phyloP scores from a whole-genome alignment of 2,888 invertebrate genomes.

The Tiliacea citrago region DNA sequence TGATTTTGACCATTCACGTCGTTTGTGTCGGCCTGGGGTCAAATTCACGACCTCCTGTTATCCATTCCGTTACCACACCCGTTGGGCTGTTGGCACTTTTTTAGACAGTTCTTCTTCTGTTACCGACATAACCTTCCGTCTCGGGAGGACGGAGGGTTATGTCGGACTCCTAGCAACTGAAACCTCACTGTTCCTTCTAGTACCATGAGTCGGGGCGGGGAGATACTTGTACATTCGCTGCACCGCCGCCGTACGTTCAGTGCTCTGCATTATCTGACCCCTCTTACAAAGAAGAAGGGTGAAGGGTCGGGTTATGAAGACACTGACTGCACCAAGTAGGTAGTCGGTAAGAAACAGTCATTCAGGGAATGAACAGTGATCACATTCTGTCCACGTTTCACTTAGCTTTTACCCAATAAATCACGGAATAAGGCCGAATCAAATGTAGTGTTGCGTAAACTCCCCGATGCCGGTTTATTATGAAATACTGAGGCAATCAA shows the following conservation, averaged over 20 bases:
- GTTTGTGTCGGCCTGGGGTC: too few species aligned
- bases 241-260: too few species aligned
- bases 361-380: not conserved
- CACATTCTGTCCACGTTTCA: slow-evolving; percentile 17
- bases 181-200: not conserved
- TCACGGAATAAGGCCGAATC: slow-evolving; percentile 25
- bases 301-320: too few species aligned
- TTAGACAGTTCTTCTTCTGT: not conserved
- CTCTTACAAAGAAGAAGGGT: too few species aligned
- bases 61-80: not conserved
- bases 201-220: not conserved
- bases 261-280: too few species aligned
- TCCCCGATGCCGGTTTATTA: slow-evolving; percentile 9
- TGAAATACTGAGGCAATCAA: slow-evolving; percentile 24
- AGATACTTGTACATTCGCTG: not conserved
- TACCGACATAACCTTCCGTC: too few species aligned
- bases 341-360: not conserved
- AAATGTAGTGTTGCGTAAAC: slow-evolving; percentile 16
- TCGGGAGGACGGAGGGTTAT: not conserved
- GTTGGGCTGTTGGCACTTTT: not conserved
- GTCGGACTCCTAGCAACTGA: not conserved
- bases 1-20: too few species aligned
- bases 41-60: not conserved
- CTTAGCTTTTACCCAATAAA: slow-evolving; percentile 39
- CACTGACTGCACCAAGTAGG: not conserved